Base-by-base conservation (phyloP, 2,797 vertebrate genomes). In the Ambastaia sidthimunki region DNA sequence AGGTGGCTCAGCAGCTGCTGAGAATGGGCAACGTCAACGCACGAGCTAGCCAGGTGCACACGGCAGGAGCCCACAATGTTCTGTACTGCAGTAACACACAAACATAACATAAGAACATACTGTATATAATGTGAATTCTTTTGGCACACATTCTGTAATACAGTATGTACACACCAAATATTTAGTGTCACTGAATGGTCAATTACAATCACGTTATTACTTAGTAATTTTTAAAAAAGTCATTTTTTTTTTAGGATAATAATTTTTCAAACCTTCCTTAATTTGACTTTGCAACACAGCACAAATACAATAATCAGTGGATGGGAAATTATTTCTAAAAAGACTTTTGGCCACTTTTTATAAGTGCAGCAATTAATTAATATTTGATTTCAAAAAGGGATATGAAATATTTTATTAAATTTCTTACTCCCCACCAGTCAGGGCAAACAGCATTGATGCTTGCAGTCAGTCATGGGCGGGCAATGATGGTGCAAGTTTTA, bases 401-500 rank as follows among this genome's bases (percentile, higher is more conserved):
- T 48, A 19, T 73, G 52, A 48, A 23, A 37, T 34, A 7, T 62
- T 37, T 55, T 2, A 9, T 55, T 6, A 77, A 23, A 55, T 57
- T 83, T 50, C 34, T 80, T 13, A 76, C 44, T 63, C 55, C 37
- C 31, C 72, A 63, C 65, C 59, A 95, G 94, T 93, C 93, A 1
- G 96, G 97, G 44, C 97, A 97, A 93, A 99, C 98, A 0, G 97
- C 97, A 0, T 92, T 99, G 87, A 98, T 99, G 95, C 93, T 99
- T 28, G 97, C 95, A 1, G 95, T 97, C 48, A 96, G 95, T 90
- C 97, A 99, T 0, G 97, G 96, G 15, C 91, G 96, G 44, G 92
- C 93, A 2, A 95, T 97, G 90, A 98, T 98, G 97, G 97, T 97
- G 80, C 94, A 91, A 66, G 94, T 97, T 10, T 94, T 99, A 69